Percentiles rank a stretch among this genome's conserved stretches.
Conservation (phyloP, 1,140 invertebrate species). For the Marisa cornuarietis region DNA sequence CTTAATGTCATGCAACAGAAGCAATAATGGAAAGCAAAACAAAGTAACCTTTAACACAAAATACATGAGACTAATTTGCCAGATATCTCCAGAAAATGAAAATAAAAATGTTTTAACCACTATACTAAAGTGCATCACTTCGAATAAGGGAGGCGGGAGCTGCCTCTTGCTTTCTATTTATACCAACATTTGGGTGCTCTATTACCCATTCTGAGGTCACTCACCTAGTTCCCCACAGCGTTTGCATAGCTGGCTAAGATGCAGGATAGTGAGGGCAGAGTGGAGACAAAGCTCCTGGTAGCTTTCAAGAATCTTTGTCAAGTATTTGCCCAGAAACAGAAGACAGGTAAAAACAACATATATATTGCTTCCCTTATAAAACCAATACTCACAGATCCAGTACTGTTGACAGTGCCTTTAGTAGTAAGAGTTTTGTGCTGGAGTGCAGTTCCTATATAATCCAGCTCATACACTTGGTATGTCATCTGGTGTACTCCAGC, state of each 20-base stretch:
- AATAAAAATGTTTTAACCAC: too few species aligned
- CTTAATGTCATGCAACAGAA: too few species aligned
- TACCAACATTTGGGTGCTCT: too few species aligned
- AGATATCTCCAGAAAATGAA: too few species aligned
- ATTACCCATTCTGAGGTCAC: too few species aligned
- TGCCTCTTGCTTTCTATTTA: too few species aligned
- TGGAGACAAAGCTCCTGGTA: neutral
- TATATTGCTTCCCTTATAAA: neutral
- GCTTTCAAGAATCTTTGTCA: neutral
- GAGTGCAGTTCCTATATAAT: neutral
- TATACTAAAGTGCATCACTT: too few species aligned
- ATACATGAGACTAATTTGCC: too few species aligned
- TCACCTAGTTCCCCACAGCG: too few species aligned
- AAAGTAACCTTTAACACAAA: too few species aligned
- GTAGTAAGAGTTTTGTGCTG: neutral
- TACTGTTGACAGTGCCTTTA: neutral
- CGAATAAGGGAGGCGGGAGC: too few species aligned
- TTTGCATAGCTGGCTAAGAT: neutral
- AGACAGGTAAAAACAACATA: neutral
- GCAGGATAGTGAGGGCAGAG: neutral
- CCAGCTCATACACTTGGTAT: conserved; percentile 26
- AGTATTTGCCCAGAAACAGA: neutral
- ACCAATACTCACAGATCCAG: conserved; percentile 1
- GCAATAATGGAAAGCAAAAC: too few species aligned
- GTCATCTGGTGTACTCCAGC: conserved; percentile 23